A percentile compares a stretch with the other conserved stretches of the same genome.
Conservation (phyloP, 2,797 vertebrate genomes). For the Eulemur mongoz region DNA sequence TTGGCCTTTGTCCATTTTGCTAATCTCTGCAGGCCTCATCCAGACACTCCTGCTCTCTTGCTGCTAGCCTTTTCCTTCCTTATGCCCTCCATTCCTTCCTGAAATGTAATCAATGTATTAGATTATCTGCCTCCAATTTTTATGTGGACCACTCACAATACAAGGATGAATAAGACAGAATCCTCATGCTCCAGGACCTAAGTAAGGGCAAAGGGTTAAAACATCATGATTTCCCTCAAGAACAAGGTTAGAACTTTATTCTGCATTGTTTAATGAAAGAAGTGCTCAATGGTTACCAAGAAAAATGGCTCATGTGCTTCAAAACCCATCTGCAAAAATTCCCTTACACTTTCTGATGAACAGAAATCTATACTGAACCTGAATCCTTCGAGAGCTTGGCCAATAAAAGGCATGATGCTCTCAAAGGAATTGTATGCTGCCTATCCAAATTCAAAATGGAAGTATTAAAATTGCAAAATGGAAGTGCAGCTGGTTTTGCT, state of each 20-base stretch:
- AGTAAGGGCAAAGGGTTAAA: not conserved
- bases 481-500: conserved; percentile 10
- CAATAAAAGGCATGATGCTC: not conserved
- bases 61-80: not conserved
- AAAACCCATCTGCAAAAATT: not conserved
- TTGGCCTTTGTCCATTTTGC: not conserved
- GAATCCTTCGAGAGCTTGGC: not conserved
- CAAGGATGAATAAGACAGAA: not conserved
- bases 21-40: not conserved
- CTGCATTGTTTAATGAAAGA: not conserved
- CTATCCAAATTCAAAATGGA: conserved; percentile 48
- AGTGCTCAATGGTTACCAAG: not conserved
- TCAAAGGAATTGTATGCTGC: not conserved
- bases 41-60: too few relatives aligned
- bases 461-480: conserved; percentile 20
- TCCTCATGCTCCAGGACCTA: not conserved
- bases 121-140: not conserved
- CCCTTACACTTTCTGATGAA: not conserved
- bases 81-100: not conserved
- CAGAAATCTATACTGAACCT: not conserved
- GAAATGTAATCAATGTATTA: not conserved
- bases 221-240: not conserved
- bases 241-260: not conserved
- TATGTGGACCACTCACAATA: not conserved
- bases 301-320: not conserved